phyloP scores from a whole-genome alignment of 2,888 invertebrate species.

The Epinotia brunnichana region DNA sequence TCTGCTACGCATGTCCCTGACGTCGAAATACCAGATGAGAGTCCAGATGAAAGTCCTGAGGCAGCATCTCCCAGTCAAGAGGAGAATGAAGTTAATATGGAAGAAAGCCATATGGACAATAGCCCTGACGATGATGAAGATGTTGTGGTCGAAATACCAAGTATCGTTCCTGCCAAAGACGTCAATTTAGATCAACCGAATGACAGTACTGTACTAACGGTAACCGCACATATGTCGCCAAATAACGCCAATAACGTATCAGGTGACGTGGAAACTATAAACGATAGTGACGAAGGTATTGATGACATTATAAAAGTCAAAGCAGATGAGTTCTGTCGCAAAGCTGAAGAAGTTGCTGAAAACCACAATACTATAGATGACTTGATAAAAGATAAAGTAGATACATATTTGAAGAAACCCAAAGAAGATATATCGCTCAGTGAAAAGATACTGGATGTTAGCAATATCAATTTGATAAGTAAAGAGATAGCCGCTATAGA shows the following conservation, averaged over 20 bases:
- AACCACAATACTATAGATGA: slow-evolving; percentile 46
- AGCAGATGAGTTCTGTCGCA: slow-evolving; percentile 37
- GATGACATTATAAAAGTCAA: slow-evolving; percentile 45
- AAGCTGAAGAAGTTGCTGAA: slow-evolving; percentile 3
- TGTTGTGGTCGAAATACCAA: slow-evolving; percentile 23
- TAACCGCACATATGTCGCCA: not conserved
- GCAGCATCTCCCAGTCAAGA: slow-evolving; percentile 36
- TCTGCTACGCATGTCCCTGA: slow-evolving; percentile 45
- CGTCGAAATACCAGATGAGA: slow-evolving; percentile 30
- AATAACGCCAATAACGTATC: not conserved
- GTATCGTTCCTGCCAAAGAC: not conserved
- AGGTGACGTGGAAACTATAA: not conserved
- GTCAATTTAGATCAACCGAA: not conserved
- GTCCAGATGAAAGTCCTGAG: slow-evolving; percentile 10
- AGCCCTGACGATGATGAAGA: slow-evolving; percentile 2
- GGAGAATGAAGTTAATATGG: slow-evolving; percentile 33
- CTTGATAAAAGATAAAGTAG: slow-evolving; percentile 46
- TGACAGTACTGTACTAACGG: not conserved
- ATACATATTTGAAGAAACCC: slow-evolving; percentile 31
- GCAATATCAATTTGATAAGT: not conserved
- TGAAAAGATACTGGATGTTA: slow-evolving; percentile 24
- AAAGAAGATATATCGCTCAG: slow-evolving; percentile 8
- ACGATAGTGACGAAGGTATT: slow-evolving; percentile 12
- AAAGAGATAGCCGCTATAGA: slow-evolving; percentile 22
- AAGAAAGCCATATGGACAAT: slow-evolving; percentile 40